These are phyloP conservation scores for Carapus acus DNA, from an alignment of 2,797 vertebrate genomes.

Conservation along the genomic window DNA sequence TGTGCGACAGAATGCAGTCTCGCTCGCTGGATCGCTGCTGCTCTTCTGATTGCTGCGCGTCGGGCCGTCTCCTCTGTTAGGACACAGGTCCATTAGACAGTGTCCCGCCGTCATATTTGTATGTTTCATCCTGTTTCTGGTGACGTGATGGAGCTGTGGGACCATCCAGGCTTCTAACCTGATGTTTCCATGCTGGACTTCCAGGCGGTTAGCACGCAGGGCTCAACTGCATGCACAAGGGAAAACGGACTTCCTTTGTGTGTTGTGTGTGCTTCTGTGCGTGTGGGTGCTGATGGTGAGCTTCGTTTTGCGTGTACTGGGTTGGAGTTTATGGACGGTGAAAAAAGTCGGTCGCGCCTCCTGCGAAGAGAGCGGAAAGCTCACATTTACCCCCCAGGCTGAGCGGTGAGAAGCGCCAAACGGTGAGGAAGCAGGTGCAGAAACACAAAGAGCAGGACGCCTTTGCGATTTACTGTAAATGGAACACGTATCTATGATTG, in stretches of 20 bases:
- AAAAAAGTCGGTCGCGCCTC: slow-evolving; percentile 19
- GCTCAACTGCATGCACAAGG: slow-evolving; percentile 11
- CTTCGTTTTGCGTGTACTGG: slow-evolving; percentile 21
- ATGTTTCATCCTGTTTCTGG: slow-evolving; percentile 7
- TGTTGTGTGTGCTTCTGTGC: slow-evolving; percentile 6
- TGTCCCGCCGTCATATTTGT: not conserved
- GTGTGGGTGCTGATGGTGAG: slow-evolving; percentile 3
- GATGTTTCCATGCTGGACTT: slow-evolving; percentile 19
- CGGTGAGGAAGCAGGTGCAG: too few species aligned
- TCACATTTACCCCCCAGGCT: slow-evolving; percentile 22
- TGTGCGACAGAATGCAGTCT: not conserved
- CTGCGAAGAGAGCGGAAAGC: slow-evolving; percentile 17
- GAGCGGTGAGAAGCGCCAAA: too few species aligned
- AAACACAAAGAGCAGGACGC: too few species aligned
- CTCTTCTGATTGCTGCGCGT: slow-evolving; percentile 10
- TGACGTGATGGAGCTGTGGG: slow-evolving; percentile 9
- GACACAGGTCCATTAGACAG: not conserved
- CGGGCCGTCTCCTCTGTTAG: not conserved
- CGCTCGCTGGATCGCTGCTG: slow-evolving; percentile 1
- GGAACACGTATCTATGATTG: too few species aligned
- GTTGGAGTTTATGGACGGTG: slow-evolving; percentile 17
- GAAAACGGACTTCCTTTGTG: not conserved
- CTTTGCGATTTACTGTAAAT: too few species aligned
- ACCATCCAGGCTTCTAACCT: slow-evolving; percentile 9
- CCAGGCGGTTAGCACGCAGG: slow-evolving; percentile 4